Percentiles rank a stretch among this genome's conserved stretches.
Evolutionary conservation across 2,113 vertebrate species (phyloP).

Genomic region (Stictonetta naevosa): DNA sequence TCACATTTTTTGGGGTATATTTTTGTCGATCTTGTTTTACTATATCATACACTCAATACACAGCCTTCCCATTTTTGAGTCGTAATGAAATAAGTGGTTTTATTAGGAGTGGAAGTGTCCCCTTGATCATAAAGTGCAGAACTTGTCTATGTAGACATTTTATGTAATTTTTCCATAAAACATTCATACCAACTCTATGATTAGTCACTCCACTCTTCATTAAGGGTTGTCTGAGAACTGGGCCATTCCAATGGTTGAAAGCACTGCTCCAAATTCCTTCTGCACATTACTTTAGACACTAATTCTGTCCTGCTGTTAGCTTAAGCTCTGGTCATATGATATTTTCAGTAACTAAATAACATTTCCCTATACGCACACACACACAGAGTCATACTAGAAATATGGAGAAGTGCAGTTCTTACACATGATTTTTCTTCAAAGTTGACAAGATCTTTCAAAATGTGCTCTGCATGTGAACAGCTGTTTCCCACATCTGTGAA

Average conservation of each 20-base stretch:
- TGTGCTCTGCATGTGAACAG: conserved; percentile 87
- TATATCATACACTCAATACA: neutral
- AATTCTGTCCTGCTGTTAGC: neutral
- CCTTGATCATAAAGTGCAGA: neutral
- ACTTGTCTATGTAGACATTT: neutral
- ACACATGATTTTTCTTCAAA: conserved; percentile 89
- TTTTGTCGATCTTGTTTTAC: neutral
- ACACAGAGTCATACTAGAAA: neutral
- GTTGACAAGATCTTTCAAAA: conserved; percentile 85
- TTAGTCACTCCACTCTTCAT: neutral
- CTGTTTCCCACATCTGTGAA: conserved; percentile 92
- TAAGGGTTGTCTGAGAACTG: neutral
- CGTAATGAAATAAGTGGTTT: neutral
- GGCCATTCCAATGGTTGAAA: neutral
- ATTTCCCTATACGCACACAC: neutral
- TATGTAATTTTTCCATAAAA: neutral
- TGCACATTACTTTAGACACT: rapidly evolving
- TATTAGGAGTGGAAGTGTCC: neutral
- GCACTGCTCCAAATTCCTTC: neutral
- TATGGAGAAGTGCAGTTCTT: conserved; percentile 61
- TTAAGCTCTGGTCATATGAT: neutral
- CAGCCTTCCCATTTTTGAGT: neutral
- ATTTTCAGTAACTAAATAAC: neutral
- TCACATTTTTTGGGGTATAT: neutral
- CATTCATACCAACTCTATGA: neutral